phyloP scores from a whole-genome alignment of 2,113 vertebrate genomes.

The Notarius lentiginosus region DNA sequence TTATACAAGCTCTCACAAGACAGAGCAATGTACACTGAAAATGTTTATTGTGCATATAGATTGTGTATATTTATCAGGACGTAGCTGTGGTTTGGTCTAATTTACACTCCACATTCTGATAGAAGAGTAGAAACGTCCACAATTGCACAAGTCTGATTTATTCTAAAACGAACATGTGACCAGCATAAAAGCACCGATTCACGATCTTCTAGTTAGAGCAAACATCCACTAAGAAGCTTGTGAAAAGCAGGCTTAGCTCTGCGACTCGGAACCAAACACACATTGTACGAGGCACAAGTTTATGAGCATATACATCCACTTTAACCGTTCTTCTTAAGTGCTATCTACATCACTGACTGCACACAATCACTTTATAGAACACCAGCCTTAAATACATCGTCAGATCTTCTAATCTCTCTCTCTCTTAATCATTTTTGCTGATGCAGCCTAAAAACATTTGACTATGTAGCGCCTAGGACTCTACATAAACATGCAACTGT shows the following conservation, averaged over 20 bases:
- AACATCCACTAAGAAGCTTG: slow-evolving; percentile 35
- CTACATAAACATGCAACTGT: slow-evolving; percentile 46
- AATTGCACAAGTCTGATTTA: slow-evolving; percentile 59
- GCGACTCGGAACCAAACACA: slow-evolving; percentile 4
- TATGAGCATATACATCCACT: slow-evolving; percentile 24
- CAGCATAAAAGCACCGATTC: slow-evolving; percentile 20
- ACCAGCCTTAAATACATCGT: neutral
- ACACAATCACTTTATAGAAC: slow-evolving; percentile 23
- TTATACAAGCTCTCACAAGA: neutral
- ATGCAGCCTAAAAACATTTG: slow-evolving; percentile 38
- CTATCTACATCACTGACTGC: slow-evolving; percentile 29
- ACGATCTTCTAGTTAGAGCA: slow-evolving; percentile 13
- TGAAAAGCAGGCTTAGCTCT: slow-evolving; percentile 22
- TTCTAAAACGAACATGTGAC: slow-evolving; percentile 48
- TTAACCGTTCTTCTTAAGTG: slow-evolving; percentile 25
- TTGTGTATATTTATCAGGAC: slow-evolving; percentile 52
- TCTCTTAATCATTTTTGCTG: slow-evolving; percentile 17
- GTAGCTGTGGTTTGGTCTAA: slow-evolving; percentile 55
- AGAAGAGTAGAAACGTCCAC: slow-evolving; percentile 57
- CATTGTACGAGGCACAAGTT: slow-evolving; percentile 29
- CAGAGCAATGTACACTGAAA: slow-evolving; percentile 12
- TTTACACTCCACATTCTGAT: slow-evolving; percentile 61
- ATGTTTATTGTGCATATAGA: slow-evolving; percentile 66
- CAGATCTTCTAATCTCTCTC: neutral
- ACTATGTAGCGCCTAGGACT: slow-evolving; percentile 36